phyloP scores from a whole-genome alignment of 2,888 invertebrate genomes.

The Rutpela maculata region DNA sequence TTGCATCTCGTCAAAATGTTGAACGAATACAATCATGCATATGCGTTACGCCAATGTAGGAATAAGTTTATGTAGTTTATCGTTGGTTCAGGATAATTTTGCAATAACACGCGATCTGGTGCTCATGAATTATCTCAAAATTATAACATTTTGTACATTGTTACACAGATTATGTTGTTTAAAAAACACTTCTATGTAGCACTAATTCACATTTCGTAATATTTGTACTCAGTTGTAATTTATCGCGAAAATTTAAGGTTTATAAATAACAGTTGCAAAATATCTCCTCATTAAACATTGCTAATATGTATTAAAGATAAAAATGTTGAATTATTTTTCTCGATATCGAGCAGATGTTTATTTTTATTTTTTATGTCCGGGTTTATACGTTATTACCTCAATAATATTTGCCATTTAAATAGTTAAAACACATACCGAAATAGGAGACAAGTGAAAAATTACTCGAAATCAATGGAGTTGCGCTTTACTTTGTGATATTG shows the following conservation, averaged over 20 bases:
- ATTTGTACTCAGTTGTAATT: conserved; percentile 22
- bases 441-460: too few relatives aligned
- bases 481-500: too few relatives aligned
- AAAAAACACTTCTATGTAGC: conserved; percentile 31
- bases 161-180: conserved; percentile 38
- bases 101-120: conserved; percentile 38
- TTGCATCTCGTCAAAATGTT: too few relatives aligned
- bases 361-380: conserved; percentile 19
- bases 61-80: conserved; percentile 24
- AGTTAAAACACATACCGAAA: too few relatives aligned
- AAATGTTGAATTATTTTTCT: conserved; percentile 18
- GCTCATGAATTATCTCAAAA: conserved; percentile 33
- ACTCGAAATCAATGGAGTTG: too few relatives aligned
- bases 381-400: background rate
- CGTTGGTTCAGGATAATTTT: conserved; percentile 24
- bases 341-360: conserved; percentile 10
- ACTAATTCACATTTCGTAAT: conserved; percentile 41
- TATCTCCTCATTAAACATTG: conserved; percentile 40
- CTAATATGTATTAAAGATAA: conserved; percentile 30
- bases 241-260: conserved; percentile 40
- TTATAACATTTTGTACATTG: conserved; percentile 40
- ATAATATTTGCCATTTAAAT: background rate
- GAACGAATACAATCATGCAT: background rate
- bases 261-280: conserved; percentile 43
- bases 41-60: background rate